Base-by-base conservation (phyloP, 1,140 invertebrate genomes). In the Aphaenogaster floridana region DNA sequence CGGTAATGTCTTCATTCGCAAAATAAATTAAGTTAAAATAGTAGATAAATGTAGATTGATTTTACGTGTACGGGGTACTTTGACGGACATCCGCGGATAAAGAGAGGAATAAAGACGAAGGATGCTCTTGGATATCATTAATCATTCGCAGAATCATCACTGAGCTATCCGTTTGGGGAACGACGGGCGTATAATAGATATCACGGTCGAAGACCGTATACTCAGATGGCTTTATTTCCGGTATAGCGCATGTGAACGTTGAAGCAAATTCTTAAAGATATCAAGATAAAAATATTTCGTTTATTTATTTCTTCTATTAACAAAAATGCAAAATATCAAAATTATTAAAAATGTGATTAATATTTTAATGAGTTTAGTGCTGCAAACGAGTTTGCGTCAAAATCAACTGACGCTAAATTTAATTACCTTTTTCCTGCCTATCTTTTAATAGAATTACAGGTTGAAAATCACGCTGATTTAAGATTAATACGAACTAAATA, bases 131-230 rank as follows among this genome's bases (percentile, higher is more conserved):
- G 77, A 86, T 81, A 79, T 92, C 91, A 93, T 94, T 94, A 93
- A 94, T 94, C 93, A 93, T 76, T 52, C 54, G 61, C 77, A 89
- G 88, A 84, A 90, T 90, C 88, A 91, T 91, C 66, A 90, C 81
- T 79, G 87, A 91, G 89, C 50, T 71, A 80, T 90, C 86, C 87
- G 69, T 88, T 79, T 80, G 64, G 77, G 89, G 87, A 78, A 91
- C 77, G 88, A 87, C 78, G 83, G 72, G 83, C 64, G 90, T 92
- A 87, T 83, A 93, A 92, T 93, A 91, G 89, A 88, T 80, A 87
- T 86, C 86, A 92, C 84, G 89, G 84, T 89, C 64, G 91, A 91
- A 91, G 87, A 28, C 50, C 72, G 68, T 52, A 57, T 74, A 85
- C 17, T 39, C 48, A 90, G 89, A 89, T 81, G 78, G 79, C 59